These are phyloP conservation scores for Nemurella pictetii DNA, from an alignment of 2,888 invertebrate species.

Conservation along the genomic window DNA sequence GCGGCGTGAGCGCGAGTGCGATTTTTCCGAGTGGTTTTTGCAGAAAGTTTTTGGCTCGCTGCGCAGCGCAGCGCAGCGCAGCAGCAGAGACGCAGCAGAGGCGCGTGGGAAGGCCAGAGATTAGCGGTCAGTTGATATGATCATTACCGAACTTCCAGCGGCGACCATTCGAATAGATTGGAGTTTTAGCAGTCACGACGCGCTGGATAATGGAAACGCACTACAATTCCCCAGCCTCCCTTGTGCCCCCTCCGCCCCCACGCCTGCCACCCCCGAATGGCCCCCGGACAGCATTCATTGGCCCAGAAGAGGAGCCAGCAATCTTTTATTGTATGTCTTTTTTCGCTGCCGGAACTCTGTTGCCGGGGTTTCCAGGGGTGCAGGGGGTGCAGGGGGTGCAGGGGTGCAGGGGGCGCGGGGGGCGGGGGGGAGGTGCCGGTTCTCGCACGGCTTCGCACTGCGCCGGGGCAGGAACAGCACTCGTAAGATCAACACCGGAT, in stretches of 20 bases:
- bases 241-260: not conserved
- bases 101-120: slow-evolving; percentile 3
- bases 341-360: not conserved
- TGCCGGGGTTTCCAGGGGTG: too few species aligned
- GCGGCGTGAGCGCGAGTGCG: not conserved
- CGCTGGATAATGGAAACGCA: slow-evolving; percentile 15
- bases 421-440: too few species aligned
- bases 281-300: not conserved
- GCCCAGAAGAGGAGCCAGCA: slow-evolving; percentile 3
- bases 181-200: slow-evolving; percentile 27
- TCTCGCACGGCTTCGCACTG: not conserved
- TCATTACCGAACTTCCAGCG: slow-evolving; percentile 28
- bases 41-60: too few species aligned
- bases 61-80: too few species aligned
- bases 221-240: not conserved
- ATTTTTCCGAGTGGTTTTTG: not conserved
- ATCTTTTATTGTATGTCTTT: slow-evolving; percentile 23
- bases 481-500: slow-evolving; percentile 8
- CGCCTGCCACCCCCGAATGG: not conserved
- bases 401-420: too few species aligned
- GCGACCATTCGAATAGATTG: slow-evolving; percentile 24
- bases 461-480: slow-evolving; percentile 5
- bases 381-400: too few species aligned
- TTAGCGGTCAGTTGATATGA: slow-evolving; percentile 31
- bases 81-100: too few species aligned